These are phyloP conservation scores for Lampropteryx suffumata DNA, from an alignment of 2,888 invertebrate species.

Conservation along the genomic window DNA sequence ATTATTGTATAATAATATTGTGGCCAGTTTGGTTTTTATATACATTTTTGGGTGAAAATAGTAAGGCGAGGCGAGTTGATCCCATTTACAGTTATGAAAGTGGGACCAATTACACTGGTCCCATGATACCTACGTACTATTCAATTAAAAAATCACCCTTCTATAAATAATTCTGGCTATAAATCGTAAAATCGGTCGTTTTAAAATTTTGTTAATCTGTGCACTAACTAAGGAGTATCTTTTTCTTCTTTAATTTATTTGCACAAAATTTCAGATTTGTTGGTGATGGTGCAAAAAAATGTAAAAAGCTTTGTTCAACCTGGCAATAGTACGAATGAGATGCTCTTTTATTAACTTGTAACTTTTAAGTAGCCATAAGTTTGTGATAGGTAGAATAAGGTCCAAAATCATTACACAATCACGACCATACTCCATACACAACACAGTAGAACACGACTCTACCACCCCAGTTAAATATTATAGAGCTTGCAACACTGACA, in stretches of 20 bases:
- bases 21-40: not conserved
- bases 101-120: not conserved
- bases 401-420: slow-evolving; percentile 62
- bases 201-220: slow-evolving; percentile 35
- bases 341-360: slow-evolving; percentile 48
- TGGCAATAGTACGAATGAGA: slow-evolving; percentile 48
- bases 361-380: slow-evolving; percentile 36
- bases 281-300: slow-evolving; percentile 37
- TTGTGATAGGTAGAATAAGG: slow-evolving; percentile 40
- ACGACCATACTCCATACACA: slow-evolving; percentile 40
- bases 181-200: slow-evolving; percentile 47
- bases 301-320: slow-evolving; percentile 23
- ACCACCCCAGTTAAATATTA: slow-evolving; percentile 53
- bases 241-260: slow-evolving; percentile 42
- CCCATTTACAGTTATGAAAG: slow-evolving; percentile 2
- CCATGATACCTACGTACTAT: not conserved
- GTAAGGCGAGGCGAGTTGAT: not conserved
- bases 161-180: not conserved
- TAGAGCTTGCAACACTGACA: slow-evolving; percentile 78
- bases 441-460: slow-evolving; percentile 47
- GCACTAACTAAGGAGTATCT: slow-evolving; percentile 61
- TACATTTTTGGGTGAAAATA: no score
- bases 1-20: no score
- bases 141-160: no score
- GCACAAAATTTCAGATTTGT: slow-evolving; percentile 1